Base-by-base conservation (phyloP, 2,113 vertebrate species). In the Sprattus sprattus region DNA sequence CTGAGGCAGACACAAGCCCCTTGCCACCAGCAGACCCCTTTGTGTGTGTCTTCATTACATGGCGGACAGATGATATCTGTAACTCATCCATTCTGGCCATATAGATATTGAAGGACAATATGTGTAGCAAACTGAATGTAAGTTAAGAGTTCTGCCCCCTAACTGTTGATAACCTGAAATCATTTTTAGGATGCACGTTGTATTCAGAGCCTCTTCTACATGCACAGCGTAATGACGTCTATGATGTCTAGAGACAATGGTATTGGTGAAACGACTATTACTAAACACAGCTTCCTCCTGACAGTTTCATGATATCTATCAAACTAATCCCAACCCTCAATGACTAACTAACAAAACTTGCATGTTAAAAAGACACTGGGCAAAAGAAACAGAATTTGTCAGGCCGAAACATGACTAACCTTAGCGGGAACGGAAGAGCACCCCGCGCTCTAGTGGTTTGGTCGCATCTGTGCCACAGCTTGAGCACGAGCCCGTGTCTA, bases 401-500 rank as follows among this genome's bases (percentile, higher is more conserved):
- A 54, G 16, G 13, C 52, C 16, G 22, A 60, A 22, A 7, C 54
- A 6, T 20, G 52, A 57, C 52, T 16, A 20, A 57, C 52, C 52
- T 57, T 4, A 57, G 52, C 52, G 18, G 16, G 52, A 57, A 16
- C 16, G 18, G 52, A 22, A 20, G 54, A 60, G 39, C 54, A 1
- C 20, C 13, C 52, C 18, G 18, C 54, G 6, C 28, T 39, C 71
- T 11, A 39, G 71, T 78, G 71, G 71, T 78, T 15, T 78, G 28
- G 71, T 39, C 32, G 39, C 71, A 39, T 78, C 71, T 78, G 71
- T 39, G 71, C 16, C 71, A 78, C 71, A 78, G 71, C 71, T 78
- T 78, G 71, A 78, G 28, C 3, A 18, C 0, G 67, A 71, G n/a
- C 28, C 71, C 28, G 6, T 28, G 3, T 10, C 20, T 78, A 78